A percentile compares a stretch with the other conserved stretches of the same genome.
phyloP scores from a whole-genome alignment of 2,113 vertebrate genomes.

The Oreochromis niloticus region DNA sequence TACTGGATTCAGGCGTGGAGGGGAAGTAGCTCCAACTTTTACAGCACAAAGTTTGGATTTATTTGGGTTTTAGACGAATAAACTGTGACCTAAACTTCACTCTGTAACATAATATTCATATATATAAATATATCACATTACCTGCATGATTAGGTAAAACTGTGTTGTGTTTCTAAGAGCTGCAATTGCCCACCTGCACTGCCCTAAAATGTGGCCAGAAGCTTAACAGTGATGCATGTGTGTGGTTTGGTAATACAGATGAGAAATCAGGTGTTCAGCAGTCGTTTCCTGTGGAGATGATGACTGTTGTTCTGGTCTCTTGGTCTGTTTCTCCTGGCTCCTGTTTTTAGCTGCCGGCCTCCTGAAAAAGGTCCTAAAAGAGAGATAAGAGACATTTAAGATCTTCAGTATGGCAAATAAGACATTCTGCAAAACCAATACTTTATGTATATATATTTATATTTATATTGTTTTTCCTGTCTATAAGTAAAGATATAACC shows the following conservation, averaged over 20 bases:
- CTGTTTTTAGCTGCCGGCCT: neutral
- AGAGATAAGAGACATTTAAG: neutral
- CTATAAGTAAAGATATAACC: rapidly evolving
- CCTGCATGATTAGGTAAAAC: neutral
- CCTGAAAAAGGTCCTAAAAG: neutral
- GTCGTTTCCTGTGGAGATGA: neutral
- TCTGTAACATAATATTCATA: neutral
- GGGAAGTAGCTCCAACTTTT: neutral
- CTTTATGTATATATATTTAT: neutral
- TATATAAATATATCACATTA: neutral
- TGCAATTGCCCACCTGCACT: neutral
- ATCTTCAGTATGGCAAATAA: neutral
- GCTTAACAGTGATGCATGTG: neutral
- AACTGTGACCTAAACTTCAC: neutral
- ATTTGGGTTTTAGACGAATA: neutral
- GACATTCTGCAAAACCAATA: neutral
- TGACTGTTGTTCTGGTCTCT: constrained; percentile 3
- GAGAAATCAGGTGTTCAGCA: neutral
- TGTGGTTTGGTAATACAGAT: neutral
- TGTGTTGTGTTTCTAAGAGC: neutral
- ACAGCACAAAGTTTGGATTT: neutral
- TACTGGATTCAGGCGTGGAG: neutral
- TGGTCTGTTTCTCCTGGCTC: constrained; percentile 1
- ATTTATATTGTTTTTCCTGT: neutral
- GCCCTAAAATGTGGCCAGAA: constrained; percentile 3